Percentiles rank a stretch among this genome's conserved stretches.
Conservation (phyloP, 1,140 invertebrate species). For the Cyclargus thomasi region DNA sequence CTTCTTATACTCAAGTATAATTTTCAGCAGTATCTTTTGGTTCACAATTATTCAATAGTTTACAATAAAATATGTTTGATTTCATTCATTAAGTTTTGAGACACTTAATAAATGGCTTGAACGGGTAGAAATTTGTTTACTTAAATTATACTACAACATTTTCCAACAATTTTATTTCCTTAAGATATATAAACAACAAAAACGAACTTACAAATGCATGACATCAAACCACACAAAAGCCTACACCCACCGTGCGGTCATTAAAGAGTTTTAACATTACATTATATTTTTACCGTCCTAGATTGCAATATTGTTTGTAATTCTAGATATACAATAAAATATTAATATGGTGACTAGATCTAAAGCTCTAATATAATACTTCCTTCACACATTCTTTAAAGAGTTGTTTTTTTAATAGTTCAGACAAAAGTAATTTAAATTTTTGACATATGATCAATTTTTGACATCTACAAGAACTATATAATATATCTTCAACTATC, state of each 20-base stretch:
- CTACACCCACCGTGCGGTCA: constrained; percentile 16
- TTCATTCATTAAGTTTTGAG: too few relatives aligned
- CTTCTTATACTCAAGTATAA: too few relatives aligned
- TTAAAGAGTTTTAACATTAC: neutral
- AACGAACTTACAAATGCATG: constrained; percentile 55
- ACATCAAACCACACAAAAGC: constrained; percentile 45
- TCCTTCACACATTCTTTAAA: neutral
- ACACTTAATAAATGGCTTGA: too few relatives aligned
- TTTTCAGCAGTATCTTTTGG: too few relatives aligned
- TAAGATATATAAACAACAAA: constrained; percentile 36
- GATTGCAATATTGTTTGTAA: constrained; percentile 7
- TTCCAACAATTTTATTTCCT: constrained; percentile 11
- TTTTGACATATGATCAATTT: neutral
- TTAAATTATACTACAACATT: neutral
- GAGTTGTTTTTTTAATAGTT: neutral
- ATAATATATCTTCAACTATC: neutral
- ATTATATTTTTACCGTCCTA: too few relatives aligned
- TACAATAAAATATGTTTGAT: too few relatives aligned
- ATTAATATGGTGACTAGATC: constrained; percentile 6
- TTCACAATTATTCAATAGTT: too few relatives aligned
- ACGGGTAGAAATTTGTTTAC: too few relatives aligned
- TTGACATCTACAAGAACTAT: neutral
- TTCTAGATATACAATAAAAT: neutral
- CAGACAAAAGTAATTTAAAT: neutral
- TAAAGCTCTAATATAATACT: neutral